Evolutionary conservation across 2,888 invertebrate genomes (phyloP), one percentile per base, ranked within the genome.

Genomic region (Diabrotica balteata): DNA sequence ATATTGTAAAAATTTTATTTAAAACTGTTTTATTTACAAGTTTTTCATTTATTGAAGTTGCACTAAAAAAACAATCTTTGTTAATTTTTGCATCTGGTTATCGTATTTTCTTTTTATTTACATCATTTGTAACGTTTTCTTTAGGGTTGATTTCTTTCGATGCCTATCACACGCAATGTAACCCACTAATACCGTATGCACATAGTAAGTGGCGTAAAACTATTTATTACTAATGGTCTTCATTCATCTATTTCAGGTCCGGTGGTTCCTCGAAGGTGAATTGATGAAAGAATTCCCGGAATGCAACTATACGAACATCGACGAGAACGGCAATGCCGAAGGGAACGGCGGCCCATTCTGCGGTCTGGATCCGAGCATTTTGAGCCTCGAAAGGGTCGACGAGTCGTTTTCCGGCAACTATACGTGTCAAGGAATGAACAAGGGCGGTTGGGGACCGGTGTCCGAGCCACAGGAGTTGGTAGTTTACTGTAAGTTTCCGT

Each of bases 391-490:
- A 77, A 91, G 91, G 74, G 94, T 96, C n/a, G 92, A 91, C 6
- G 90, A 95, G 80, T 91, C 91, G 65, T 96, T 96, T 84, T 94
- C 96, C 78, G 97, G 96, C 43, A 96, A 96, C 85, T 97, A 96
- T 85, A 94, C 96, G 0, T 97, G 97, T 82, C 91, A 92, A 79
- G 97, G 96, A 11, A 91, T 90, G 82, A 97, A 96, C 84, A 88
- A 89, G 10, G 96, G 95, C 8, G 95, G 95, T 8, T 95, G 95
- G 93, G 96, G 96, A 52, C 89, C 89, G 49, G 87, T 90, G 74
- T 95, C 95, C 46, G 87, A 89, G 50, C 90, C 91, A 69, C 90
- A 91, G 43, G 92, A 94, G 77, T 88, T 96, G 9, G 86, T 93
- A 76, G 95, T 96, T 61, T 89, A 93, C 79, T 94, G 93, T 93